Base-by-base conservation (phyloP, 2,797 vertebrate genomes). In the Pogonophryne albipinna region DNA sequence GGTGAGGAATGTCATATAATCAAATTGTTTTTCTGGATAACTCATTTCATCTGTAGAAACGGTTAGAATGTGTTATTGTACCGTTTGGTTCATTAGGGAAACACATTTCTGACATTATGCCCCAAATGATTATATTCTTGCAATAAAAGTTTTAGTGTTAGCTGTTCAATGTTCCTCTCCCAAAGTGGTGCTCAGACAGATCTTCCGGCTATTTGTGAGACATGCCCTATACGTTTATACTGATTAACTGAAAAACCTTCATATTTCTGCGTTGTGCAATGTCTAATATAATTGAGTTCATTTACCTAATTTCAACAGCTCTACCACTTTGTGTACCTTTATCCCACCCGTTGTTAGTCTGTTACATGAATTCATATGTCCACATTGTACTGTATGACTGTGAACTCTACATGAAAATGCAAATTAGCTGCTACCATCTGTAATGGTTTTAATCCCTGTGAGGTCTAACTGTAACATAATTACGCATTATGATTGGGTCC, bases 381-480 rank as follows among this genome's bases (percentile, higher is more conserved):
- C 38, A 41, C 23, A 44, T 34, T 34, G 10, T 0, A 2, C 52
- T 34, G 23, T 31, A 0, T 65, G 44, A 46, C 34, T 68, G 31
- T 64, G 52, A 78, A 23, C 19, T 16, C 38, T 19, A n/a, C 69
- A 55, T 71, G 23, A 41, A 67, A 53, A 77, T 57, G 52, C 20
- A 71, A 67, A 57, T 84, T 8, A 64, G 49, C 47, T 42, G 47
- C 58, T 62, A 27, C 14, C 34, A 45, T 70, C 51, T 66, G 66
- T 55, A 63, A 59, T 44, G 38, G 13, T 53, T 59, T 61, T 61
- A 67, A 71, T 77, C 27, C 61, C 79, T 10, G 7, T 71, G 64
- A 58, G 45, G 17, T 57, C 50, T 56, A 53, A 80, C 27, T 60
- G 58, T 51, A 16, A 4, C 11, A 8, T 34, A 56, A 47, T 68